These are phyloP conservation scores for Crambe crambe DNA, from an alignment of 37 sponge, comb jelly and placozoan species.

Conservation along the genomic window DNA sequence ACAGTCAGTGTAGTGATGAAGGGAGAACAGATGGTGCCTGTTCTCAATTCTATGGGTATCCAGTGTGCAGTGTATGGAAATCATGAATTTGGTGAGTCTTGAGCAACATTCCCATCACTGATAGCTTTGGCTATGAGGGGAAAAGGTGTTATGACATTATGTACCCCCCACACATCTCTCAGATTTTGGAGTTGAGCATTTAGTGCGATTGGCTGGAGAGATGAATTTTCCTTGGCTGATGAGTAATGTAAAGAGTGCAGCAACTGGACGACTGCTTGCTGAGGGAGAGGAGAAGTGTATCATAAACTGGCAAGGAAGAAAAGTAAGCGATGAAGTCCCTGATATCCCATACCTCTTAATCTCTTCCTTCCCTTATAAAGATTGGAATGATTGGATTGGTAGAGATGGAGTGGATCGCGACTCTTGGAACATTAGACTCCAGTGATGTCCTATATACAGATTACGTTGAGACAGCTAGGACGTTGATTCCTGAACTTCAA, in stretches of 20 bases:
- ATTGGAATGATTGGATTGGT: conserved; percentile 81
- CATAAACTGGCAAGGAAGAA: conserved; percentile 54
- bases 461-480: conserved; percentile 58
- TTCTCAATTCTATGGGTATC: conserved; percentile 66
- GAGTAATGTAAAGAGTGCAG: conserved; percentile 66
- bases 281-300: conserved; percentile 34
- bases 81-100: conserved; percentile 83
- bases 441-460: conserved; percentile 71
- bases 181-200: conserved; percentile 88
- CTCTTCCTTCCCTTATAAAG: conserved; percentile 29
- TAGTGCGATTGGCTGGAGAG: conserved; percentile 40
- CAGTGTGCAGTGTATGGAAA: conserved; percentile 81
- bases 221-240: conserved; percentile 82
- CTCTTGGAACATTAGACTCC: conserved; percentile 55
- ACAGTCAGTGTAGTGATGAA: conserved; percentile 75
- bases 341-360: too few relatives aligned
- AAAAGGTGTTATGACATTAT: not conserved
- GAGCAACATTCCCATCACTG: not conserved
- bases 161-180: not conserved
- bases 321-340: conserved; percentile 20
- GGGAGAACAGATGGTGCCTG: conserved; percentile 83
- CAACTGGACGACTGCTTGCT: conserved; percentile 44
- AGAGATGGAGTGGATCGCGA: conserved; percentile 83
- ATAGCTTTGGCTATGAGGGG: not conserved
- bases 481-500: conserved; percentile 34